These are phyloP conservation scores for Nebria ingens DNA, from an alignment of 1,140 invertebrate genomes.

Conservation along the genomic window DNA sequence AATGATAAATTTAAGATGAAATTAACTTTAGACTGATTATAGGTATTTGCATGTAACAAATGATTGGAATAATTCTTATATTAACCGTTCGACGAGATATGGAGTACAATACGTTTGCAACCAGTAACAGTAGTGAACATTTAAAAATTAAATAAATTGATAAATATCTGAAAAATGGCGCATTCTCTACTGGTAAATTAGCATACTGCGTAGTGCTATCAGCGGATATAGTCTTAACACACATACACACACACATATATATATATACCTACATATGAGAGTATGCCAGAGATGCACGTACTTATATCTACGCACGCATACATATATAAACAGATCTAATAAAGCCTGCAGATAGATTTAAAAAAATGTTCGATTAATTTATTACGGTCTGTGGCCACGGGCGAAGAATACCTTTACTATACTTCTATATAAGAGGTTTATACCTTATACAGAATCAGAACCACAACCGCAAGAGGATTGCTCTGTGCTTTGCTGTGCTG, in stretches of 20 bases:
- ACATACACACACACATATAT: neutral
- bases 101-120: no score
- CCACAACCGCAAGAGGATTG: no score
- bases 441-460: no score
- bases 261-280: neutral
- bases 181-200: slow-evolving; percentile 3
- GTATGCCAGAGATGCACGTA: no score
- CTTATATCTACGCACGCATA: neutral
- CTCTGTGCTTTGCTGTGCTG: no score
- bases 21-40: no score
- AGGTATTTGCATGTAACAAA: no score
- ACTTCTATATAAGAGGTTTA: neutral
- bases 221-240: slow-evolving; percentile 3
- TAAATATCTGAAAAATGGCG: slow-evolving; percentile 1
- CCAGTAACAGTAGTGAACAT: no score
- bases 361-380: slow-evolving; percentile 7
- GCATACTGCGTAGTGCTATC: slow-evolving; percentile 2
- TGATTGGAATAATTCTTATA: no score
- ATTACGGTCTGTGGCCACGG: neutral
- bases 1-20: no score
- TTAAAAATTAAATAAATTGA: slow-evolving; percentile 7
- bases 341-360: slow-evolving; percentile 8
- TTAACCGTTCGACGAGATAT: no score
- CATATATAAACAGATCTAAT: neutral
- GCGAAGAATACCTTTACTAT: neutral